These are phyloP conservation scores for Podiceps cristatus DNA, from an alignment of 2,113 vertebrate species.

Conservation along the genomic window DNA sequence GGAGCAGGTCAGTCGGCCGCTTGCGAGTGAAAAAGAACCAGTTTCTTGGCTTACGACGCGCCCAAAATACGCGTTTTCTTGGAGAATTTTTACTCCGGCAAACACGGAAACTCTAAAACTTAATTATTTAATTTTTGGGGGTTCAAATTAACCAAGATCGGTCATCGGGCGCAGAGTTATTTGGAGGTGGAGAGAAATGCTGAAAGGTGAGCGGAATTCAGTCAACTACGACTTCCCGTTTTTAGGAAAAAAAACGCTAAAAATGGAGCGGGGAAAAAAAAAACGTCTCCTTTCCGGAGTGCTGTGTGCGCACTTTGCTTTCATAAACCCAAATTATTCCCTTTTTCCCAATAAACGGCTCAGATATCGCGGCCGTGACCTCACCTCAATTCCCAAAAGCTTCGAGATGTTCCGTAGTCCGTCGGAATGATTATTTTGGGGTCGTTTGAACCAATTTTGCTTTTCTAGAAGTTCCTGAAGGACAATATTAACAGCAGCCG, in stretches of 20 bases:
- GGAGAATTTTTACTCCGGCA: not conserved
- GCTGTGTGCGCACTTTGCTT: fast-evolving
- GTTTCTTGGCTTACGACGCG: fast-evolving
- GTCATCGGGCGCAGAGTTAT: fast-evolving
- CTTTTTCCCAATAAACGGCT: not conserved
- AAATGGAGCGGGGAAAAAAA: not conserved
- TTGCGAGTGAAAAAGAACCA: fast-evolving
- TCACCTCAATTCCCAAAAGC: not conserved
- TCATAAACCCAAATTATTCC: not conserved
- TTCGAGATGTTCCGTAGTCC: fast-evolving
- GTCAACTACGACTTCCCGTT: fast-evolving
- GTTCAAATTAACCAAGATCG: not conserved
- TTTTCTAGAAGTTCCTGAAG: not conserved
- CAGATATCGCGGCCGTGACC: fast-evolving
- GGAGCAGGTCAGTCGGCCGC: not conserved
- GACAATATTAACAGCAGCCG: not conserved
- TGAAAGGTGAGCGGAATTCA: fast-evolving
- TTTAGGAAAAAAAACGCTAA: not conserved
- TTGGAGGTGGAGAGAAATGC: fast-evolving
- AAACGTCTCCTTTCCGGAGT: fast-evolving
- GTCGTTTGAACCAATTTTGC: not conserved
- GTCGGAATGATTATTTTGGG: fast-evolving
- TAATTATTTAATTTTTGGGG: too few species aligned
- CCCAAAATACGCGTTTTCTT: too few species aligned
- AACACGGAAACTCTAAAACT: fast-evolving